Conservation (phyloP, 2,888 invertebrate genomes). For the Eudemis profundana region DNA sequence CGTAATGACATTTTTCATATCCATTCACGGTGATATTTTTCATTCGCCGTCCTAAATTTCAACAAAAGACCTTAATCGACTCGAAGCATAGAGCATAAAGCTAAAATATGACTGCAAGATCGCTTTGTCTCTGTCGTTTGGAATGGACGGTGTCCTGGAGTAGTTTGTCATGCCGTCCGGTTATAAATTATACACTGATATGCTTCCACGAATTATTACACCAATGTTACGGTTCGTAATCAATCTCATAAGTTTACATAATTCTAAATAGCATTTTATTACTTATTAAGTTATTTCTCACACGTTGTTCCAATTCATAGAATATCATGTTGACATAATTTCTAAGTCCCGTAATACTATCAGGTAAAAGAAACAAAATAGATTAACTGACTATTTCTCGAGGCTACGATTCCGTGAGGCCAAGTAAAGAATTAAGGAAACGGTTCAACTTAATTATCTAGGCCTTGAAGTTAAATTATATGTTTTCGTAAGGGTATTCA, state of each 20-base stretch:
- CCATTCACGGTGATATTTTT: slow-evolving; percentile 38
- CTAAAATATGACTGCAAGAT: slow-evolving; percentile 50
- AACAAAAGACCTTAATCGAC: slow-evolving; percentile 41
- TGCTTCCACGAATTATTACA: slow-evolving; percentile 17
- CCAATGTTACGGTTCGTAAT: neutral
- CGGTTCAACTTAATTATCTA: too few species aligned
- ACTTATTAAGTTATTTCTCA: too few species aligned
- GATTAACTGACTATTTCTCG: too few species aligned
- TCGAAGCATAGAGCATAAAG: slow-evolving; percentile 47
- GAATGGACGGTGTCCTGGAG: slow-evolving; percentile 32
- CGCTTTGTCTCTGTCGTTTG: slow-evolving; percentile 49
- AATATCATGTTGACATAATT: too few species aligned
- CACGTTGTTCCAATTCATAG: too few species aligned
- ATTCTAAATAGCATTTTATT: too few species aligned
- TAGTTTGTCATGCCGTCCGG: slow-evolving; percentile 46
- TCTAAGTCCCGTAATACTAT: too few species aligned
- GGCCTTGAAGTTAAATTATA: too few species aligned
- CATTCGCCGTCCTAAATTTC: slow-evolving; percentile 37
- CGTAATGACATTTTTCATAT: slow-evolving; percentile 39
- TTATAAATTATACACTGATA: slow-evolving; percentile 36
- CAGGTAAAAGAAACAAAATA: too few species aligned
- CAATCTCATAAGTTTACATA: neutral
- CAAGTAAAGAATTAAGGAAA: too few species aligned
- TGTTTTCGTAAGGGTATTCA: too few species aligned
- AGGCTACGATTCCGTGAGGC: too few species aligned